These are phyloP conservation scores for Lottia scabra DNA, from an alignment of 2,888 invertebrate genomes.

Conservation along the genomic window DNA sequence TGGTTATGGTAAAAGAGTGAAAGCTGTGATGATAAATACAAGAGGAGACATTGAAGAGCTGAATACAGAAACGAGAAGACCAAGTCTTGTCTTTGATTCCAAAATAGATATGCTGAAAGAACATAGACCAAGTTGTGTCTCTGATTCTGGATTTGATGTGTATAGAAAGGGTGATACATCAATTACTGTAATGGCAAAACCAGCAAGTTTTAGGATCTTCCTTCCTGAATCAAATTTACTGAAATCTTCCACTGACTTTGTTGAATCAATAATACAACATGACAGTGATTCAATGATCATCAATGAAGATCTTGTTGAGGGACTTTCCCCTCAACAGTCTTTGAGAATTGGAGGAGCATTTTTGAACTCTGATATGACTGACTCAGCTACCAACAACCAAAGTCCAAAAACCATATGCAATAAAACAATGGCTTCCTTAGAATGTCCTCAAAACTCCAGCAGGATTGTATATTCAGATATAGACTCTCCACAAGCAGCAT, in stretches of 20 bases:
- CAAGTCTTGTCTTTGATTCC: neutral
- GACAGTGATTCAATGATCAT: neutral
- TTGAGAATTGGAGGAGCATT: neutral
- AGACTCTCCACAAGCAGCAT: neutral
- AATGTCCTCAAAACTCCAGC: neutral
- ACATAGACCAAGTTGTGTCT: neutral
- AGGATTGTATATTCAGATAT: neutral
- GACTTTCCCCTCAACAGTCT: neutral
- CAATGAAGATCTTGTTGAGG: neutral
- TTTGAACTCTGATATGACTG: neutral
- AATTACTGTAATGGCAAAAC: neutral
- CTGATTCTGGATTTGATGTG: neutral
- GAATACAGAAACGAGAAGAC: neutral
- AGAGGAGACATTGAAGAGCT: too few relatives aligned
- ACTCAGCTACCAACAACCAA: neutral
- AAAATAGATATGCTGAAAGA: neutral
- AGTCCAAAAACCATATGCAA: neutral
- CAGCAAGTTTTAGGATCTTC: neutral
- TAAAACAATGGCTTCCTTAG: neutral
- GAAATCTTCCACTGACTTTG: neutral
- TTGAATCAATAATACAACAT: neutral
- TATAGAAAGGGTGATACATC: neutral
- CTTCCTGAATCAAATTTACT: neutral
- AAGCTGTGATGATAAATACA: too few relatives aligned
- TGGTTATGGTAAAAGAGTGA: too few relatives aligned